These are phyloP conservation scores for Lasioglossum malachurum DNA, from an alignment of 2,888 invertebrate species.

Conservation along the genomic window DNA sequence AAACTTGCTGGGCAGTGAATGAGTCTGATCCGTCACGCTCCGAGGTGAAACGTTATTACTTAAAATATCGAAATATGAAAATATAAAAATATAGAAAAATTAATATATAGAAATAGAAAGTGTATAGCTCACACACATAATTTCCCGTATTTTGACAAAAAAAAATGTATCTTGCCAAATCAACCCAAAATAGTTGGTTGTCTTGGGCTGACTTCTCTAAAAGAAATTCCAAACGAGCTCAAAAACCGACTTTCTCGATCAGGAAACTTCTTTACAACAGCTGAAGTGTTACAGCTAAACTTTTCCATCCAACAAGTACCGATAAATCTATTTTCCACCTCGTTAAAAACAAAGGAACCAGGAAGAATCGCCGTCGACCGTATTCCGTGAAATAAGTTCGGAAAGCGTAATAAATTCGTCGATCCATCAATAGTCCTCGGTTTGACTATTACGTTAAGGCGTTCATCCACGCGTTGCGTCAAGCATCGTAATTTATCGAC, in stretches of 20 bases:
- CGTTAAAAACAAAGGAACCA: neutral
- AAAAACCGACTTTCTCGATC: neutral
- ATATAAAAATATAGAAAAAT: too few relatives aligned
- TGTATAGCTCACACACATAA: neutral
- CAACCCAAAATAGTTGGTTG: neutral
- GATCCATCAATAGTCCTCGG: conserved; percentile 36
- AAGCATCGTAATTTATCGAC: conserved; percentile 49
- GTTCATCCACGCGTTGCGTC: conserved; percentile 40
- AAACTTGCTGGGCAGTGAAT: too few relatives aligned
- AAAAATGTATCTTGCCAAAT: neutral
- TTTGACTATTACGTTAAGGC: conserved; percentile 40
- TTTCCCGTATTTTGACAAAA: neutral
- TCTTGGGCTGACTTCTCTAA: neutral
- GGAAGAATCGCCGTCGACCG: neutral
- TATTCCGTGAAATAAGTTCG: conserved; percentile 4
- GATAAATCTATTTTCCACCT: neutral
- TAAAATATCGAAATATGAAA: too few relatives aligned
- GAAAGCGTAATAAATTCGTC: conserved; percentile 33
- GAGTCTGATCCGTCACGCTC: too few relatives aligned
- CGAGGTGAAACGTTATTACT: too few relatives aligned
- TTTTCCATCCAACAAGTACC: neutral
- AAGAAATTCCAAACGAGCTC: neutral
- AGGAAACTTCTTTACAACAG: neutral
- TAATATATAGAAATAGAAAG: neutral
- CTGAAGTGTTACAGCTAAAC: too few relatives aligned